Percentiles rank a stretch among this genome's conserved stretches.
phyloP scores from a whole-genome alignment of 2,113 vertebrate species.

The Cyprinodon brontotheroides region DNA sequence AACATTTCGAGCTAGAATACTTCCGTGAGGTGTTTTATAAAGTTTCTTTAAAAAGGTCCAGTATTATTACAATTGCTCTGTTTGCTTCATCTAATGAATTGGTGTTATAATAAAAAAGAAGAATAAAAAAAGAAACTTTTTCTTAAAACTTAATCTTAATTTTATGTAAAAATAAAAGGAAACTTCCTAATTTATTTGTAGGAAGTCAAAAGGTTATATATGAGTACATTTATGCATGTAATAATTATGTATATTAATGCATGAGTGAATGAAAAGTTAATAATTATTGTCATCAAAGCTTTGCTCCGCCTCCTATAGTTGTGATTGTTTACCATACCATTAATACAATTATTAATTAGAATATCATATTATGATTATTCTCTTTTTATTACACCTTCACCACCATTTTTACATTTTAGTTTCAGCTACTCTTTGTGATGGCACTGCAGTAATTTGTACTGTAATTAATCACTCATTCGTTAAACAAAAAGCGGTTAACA shows the following conservation, averaged over 20 bases:
- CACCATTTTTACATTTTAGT: background rate
- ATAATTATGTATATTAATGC: no score
- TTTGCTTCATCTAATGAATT: background rate
- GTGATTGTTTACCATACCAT: background rate
- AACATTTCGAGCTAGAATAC: background rate
- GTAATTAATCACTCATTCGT: background rate
- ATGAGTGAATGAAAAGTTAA: background rate
- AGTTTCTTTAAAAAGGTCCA: background rate
- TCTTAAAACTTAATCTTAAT: background rate
- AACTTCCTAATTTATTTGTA: no score
- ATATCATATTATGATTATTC: background rate
- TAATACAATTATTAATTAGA: background rate
- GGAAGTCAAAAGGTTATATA: background rate
- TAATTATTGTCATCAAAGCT: background rate
- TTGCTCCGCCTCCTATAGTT: background rate
- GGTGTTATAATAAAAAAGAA: background rate
- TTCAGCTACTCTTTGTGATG: background rate
- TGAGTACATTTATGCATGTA: background rate
- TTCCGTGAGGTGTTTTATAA: constrained; percentile 5
- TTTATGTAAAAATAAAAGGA: no score
- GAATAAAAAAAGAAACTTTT: background rate
- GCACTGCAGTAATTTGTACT: background rate
- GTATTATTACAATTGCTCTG: background rate
- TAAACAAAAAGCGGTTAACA: no score
- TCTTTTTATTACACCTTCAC: background rate